Base-by-base conservation (phyloP, 1,140 invertebrate genomes). In the Procambarus virginalis region DNA sequence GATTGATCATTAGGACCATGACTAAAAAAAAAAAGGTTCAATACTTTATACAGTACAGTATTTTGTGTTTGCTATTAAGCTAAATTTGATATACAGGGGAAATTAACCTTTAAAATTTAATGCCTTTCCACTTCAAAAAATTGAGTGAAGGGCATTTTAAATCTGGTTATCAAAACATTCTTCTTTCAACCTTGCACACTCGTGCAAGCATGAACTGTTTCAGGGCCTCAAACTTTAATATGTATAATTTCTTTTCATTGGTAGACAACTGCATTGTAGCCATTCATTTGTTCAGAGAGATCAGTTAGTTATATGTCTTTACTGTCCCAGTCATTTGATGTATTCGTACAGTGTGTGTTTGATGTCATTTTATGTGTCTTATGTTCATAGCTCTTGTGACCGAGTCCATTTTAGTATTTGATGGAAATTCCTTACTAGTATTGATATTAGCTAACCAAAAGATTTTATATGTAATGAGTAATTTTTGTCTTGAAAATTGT, bases 301-400 rank as follows among this genome's bases (percentile, higher is more conserved):
- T 73, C 10, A 12, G 64, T 10, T 9, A 34, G 68, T 73, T 17
- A 64, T 17, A 34, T 73, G 68, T 73, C n/a, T 34, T 34, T 34
- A 1, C 8, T 73, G 68, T 73, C 68, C 22, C 22, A 73, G 22
- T 73, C 68, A 73, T 73, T 73, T 73, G 68, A 73, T 73, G 68
- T 73, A 22, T 73, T 73, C n/a, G 5, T 73, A 73, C n/a, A 22
- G 68, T 34, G 68, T 34, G 68, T 70, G 68, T 22, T 4, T 73
- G 68, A 34, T 73, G 68, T 73, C 6, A 73, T 73, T 73, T 73
- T 73, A 73, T 73, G 68, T 73, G 68, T 73, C 14, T 22, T 73
- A 20, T 34, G 22, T 73, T 73, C 34, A 22, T 73, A 73, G 6
- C 68, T 68, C 60, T 14, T 68, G 68, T 73, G 14, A 73, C 3